Evolutionary conservation across 1,140 invertebrate genomes (phyloP).

Genomic region (Gryllus bimaculatus): DNA sequence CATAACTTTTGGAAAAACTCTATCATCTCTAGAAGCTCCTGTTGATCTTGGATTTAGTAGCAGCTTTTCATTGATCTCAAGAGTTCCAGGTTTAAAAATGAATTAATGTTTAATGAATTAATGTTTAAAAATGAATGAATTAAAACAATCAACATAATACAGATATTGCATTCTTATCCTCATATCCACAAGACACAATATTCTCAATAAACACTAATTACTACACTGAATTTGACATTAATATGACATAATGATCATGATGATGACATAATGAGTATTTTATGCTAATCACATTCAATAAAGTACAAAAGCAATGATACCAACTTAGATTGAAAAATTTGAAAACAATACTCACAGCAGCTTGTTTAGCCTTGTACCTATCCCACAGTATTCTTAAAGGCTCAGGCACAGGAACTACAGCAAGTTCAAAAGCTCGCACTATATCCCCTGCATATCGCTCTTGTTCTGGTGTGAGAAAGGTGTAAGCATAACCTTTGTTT

Average conservation of each 20-base stretch:
- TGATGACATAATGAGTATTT: background rate
- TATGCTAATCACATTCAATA: background rate
- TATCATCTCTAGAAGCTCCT: too few species aligned
- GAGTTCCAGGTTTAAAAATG: too few species aligned
- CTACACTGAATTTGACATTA: too few species aligned
- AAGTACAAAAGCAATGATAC: background rate
- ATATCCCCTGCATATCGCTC: constrained; percentile 89
- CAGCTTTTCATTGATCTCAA: too few species aligned
- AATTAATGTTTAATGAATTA: too few species aligned
- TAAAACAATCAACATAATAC: too few species aligned
- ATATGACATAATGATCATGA: background rate
- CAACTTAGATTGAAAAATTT: background rate
- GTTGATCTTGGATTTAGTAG: too few species aligned
- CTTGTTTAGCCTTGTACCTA: constrained; percentile 75
- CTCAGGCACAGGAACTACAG: constrained; percentile 62
- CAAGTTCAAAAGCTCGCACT: constrained; percentile 79
- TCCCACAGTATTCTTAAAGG: constrained; percentile 78
- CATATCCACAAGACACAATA: too few species aligned
- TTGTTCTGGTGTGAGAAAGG: constrained; percentile 93
- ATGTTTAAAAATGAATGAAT: too few species aligned
- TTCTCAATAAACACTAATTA: too few species aligned
- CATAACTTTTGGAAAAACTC: too few species aligned
- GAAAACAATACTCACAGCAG: constrained; percentile 59
- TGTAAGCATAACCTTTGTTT: constrained; percentile 93
- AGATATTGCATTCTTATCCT: too few species aligned